Base-by-base conservation (phyloP, 2,113 vertebrate species). In the Catharus minimus region DNA sequence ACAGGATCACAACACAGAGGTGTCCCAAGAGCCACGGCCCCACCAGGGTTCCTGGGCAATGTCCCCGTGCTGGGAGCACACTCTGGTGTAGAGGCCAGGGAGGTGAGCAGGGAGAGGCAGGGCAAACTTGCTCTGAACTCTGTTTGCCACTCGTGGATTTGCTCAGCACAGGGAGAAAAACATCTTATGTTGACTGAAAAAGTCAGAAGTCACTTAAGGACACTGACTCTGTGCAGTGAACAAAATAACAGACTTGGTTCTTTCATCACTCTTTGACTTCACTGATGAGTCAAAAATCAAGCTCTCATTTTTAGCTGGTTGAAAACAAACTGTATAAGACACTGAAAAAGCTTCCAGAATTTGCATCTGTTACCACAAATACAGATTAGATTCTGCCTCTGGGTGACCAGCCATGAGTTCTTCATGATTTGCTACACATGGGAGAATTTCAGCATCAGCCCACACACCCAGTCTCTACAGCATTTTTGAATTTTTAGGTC, bases 201-300 rank as follows among this genome's bases (percentile, higher is more conserved):
- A 78, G 73, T 93, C 94, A 82, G 53, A 90, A 87, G 89, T 90
- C 77, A 61, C 38, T 64, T 84, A 52, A 90, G 93, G 91, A 92
- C 77, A 61, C 26, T 38, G 67, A 68, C 32, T 65, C 36, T 39
- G 24, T 24, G 44, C 57, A 90, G 44, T 1, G 1, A 88, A 32
- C 50, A 73, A 20, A 93, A 52, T 21, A 86, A 62, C 56, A 88
- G 27, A n/a, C 57, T 61, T 33, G n/a, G 11, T 82, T 78, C 77
- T 81, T 90, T 78, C 44, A 81, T 71, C 66, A 52, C 41, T 67
- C 73, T 27, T 24, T 81, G 69, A 75, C 65, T 90, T 86, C 89
- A 88, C 80, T 49, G 77, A 84, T 60, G 66, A 94, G 65, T 92
- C 58, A 79, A 92, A 93, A 92, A 94, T 61, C 84, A 82, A 61